A percentile compares a stretch with the other conserved stretches of the same genome.
Evolutionary conservation across 2,113 vertebrate species (phyloP).

Genomic region (Girardinichthys multiradiatus): DNA sequence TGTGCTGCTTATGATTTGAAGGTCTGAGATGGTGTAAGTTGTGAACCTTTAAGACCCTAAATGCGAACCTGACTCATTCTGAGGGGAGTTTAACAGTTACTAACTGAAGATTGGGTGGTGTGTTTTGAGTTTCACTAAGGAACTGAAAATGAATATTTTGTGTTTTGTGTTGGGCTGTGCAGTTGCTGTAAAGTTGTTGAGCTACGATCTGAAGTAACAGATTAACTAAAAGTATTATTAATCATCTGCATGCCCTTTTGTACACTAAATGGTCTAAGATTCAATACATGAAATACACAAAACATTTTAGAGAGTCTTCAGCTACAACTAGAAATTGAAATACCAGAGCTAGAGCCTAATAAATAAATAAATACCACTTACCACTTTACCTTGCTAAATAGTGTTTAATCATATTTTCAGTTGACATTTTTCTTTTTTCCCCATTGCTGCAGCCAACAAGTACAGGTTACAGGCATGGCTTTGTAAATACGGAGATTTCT

Average conservation of each 20-base stretch:
- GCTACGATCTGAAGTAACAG: background rate
- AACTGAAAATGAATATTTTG: conserved; percentile 28
- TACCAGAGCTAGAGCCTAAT: background rate
- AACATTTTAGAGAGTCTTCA: background rate
- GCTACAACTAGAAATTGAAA: too few relatives aligned
- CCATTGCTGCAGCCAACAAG: background rate
- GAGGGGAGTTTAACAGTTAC: background rate
- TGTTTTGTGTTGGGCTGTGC: conserved; percentile 20
- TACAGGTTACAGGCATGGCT: too few relatives aligned
- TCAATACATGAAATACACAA: background rate
- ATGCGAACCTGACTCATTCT: conserved; percentile 12
- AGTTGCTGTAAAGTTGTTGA: background rate
- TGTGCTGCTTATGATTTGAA: background rate
- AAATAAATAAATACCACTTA: background rate
- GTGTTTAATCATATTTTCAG: background rate
- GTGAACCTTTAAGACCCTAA: background rate
- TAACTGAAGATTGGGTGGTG: conserved; percentile 28
- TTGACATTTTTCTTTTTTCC: background rate
- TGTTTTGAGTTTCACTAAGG: background rate
- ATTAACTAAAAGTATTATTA: background rate
- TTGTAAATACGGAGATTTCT: too few relatives aligned
- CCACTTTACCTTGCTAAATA: background rate
- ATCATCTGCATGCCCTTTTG: background rate
- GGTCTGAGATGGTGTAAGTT: background rate
- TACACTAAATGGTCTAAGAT: background rate